A percentile compares a stretch with the other conserved stretches of the same genome.
Evolutionary conservation across 2,888 invertebrate species (phyloP).

Genomic region (Deilephila porcellus): DNA sequence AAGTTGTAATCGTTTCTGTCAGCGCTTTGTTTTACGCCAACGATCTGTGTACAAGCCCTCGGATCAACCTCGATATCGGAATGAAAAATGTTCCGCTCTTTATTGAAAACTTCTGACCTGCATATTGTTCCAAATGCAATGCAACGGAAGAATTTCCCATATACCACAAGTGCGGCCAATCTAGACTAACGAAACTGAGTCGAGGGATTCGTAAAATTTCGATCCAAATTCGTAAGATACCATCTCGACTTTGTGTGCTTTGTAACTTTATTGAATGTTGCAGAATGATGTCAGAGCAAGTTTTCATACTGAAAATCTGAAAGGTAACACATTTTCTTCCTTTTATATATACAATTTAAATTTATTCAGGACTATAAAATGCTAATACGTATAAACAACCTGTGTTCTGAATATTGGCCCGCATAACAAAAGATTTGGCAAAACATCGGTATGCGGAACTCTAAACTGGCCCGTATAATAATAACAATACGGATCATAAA

Average conservation of each 20-base stretch:
- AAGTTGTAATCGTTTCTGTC: not conserved
- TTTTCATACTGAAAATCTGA: no score
- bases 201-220: not conserved
- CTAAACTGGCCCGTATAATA: slow-evolving; percentile 18
- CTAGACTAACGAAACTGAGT: not conserved
- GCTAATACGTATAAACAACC: slow-evolving; percentile 1
- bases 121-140: slow-evolving; percentile 13
- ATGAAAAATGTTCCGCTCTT: slow-evolving; percentile 25
- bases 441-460: slow-evolving; percentile 7
- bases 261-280: slow-evolving; percentile 10
- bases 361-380: not conserved
- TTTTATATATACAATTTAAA: no score
- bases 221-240: not conserved
- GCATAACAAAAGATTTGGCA: slow-evolving; percentile 15
- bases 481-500: slow-evolving; percentile 20
- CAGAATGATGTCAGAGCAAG: not conserved
- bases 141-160: slow-evolving; percentile 12
- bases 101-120: slow-evolving; percentile 25
- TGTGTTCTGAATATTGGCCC: not conserved
- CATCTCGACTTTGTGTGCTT: not conserved
- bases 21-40: slow-evolving; percentile 5
- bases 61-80: slow-evolving; percentile 17
- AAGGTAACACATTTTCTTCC: no score
- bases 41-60: not conserved
- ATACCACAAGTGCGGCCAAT: not conserved